Base-by-base conservation (phyloP, 2,888 invertebrate species). In the Lobophora halterata region DNA sequence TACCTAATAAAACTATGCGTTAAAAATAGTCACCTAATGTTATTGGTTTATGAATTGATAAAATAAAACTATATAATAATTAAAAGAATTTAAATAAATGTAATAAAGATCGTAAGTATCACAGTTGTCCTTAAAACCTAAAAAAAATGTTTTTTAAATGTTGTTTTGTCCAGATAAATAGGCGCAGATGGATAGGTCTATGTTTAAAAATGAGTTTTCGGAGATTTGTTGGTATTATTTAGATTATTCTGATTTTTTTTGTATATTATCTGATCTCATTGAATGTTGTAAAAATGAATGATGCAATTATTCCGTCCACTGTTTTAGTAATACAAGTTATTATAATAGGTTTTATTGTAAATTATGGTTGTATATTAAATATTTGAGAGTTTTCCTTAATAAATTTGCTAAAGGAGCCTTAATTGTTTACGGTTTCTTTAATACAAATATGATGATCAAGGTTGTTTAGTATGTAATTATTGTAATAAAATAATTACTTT, bases 251-350 rank as follows among this genome's bases (percentile, higher is more conserved):
- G 52, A 59, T 60, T 58, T 59, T n/a, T n/a, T 68, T 73, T 82
- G 80, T 82, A 81, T 52, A 80, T 79, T 79, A 65, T 76, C 75
- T 85, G 85, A 86, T 86, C 85, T 86, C 85, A 86, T 74, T 70
- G 65, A 43, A 65, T 52, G 62, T 44, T 79, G 71, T 83, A 78
- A 66, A 81, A 81, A 79, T 67, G 62, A 61, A 60, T 55, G 58
- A 57, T 58, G 48, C 49, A 53, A 58, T 51, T 44, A 51, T 58
- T 68, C 72, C 73, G 69, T 75, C 75, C 75, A 61, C 52, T 55
- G 55, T 36, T 41, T 39, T 12, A 19, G 14, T 17, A 45, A 36
- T 40, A 13, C 26, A 26, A 18, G 5, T 33, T 34, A 32, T 31
- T 19, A 25, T 46, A 38, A 16, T 34, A 39, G 20, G 14, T 39